phyloP scores from a whole-genome alignment of 2,797 vertebrate genomes.

The Mus caroli region DNA sequence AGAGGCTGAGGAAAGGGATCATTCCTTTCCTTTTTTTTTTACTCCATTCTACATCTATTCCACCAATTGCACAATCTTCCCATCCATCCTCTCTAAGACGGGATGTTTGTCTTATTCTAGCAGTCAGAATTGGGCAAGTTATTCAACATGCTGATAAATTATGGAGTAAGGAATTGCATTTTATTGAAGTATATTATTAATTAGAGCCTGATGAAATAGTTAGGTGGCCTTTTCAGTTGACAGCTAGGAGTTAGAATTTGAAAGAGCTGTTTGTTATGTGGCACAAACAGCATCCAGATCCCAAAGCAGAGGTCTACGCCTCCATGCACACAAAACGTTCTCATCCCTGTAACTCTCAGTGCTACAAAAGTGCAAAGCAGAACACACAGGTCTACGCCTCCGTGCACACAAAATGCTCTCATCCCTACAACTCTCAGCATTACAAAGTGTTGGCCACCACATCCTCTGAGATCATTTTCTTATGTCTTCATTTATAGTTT shows the following conservation, averaged over 20 bases:
- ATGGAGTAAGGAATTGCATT: constrained; percentile 72
- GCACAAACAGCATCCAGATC: constrained; percentile 59
- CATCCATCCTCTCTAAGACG: constrained; percentile 13
- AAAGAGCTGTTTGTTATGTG: constrained; percentile 72
- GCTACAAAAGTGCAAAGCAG: background rate
- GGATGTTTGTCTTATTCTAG: constrained; percentile 66
- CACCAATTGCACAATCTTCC: constrained; percentile 21
- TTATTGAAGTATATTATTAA: constrained; percentile 87
- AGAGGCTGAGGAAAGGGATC: background rate
- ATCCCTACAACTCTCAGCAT: background rate
- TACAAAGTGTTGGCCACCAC: background rate
- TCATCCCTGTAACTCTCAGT: background rate
- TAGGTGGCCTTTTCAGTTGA: constrained; percentile 85
- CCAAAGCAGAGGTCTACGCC: background rate
- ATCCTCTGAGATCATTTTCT: constrained; percentile 9
- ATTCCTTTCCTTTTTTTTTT: constrained; percentile 58
- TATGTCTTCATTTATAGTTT: constrained; percentile 31
- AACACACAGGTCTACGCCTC: background rate
- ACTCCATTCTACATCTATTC: constrained; percentile 29
- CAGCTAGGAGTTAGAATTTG: constrained; percentile 76
- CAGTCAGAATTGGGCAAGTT: constrained; percentile 78
- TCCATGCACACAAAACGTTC: background rate
- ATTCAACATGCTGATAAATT: constrained; percentile 81
- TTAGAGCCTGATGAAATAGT: constrained; percentile 77
- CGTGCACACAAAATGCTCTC: background rate